Conservation (phyloP, 2,113 vertebrate species). For the Spea bombifrons region DNA sequence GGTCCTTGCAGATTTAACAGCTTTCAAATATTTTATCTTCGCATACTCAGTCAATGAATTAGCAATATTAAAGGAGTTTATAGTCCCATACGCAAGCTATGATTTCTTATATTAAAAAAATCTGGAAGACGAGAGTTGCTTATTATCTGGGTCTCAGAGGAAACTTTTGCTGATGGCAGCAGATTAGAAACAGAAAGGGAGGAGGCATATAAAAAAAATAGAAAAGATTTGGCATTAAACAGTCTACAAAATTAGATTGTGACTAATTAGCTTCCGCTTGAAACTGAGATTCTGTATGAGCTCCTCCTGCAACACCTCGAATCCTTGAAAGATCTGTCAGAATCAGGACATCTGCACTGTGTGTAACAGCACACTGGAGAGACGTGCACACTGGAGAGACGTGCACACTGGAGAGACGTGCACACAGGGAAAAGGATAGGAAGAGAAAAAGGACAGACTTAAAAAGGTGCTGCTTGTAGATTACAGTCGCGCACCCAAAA, state of each 20-base stretch:
- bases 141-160: slow-evolving; percentile 26
- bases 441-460: background rate
- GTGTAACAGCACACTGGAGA: slow-evolving; percentile 5
- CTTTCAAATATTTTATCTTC: too few relatives aligned
- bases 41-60: too few relatives aligned
- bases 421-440: background rate
- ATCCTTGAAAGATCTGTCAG: slow-evolving; percentile 20
- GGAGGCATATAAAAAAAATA: background rate
- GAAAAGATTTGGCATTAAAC: slow-evolving; percentile 4
- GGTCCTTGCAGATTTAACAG: too few relatives aligned
- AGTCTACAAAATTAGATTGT: slow-evolving; percentile 34
- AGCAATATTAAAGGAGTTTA: background rate
- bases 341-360: slow-evolving; percentile 14
- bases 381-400: slow-evolving; percentile 4
- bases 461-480: background rate
- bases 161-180: slow-evolving; percentile 31
- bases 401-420: background rate
- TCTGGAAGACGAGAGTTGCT: slow-evolving; percentile 2
- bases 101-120: background rate
- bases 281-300: background rate
- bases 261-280: slow-evolving; percentile 27
- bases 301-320: slow-evolving; percentile 26
- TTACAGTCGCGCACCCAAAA: too few relatives aligned
- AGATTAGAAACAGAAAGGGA: slow-evolving; percentile 20
- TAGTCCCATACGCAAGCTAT: background rate